Base-by-base conservation (phyloP, 2,113 vertebrate genomes). In the Saccopteryx bilineata region DNA sequence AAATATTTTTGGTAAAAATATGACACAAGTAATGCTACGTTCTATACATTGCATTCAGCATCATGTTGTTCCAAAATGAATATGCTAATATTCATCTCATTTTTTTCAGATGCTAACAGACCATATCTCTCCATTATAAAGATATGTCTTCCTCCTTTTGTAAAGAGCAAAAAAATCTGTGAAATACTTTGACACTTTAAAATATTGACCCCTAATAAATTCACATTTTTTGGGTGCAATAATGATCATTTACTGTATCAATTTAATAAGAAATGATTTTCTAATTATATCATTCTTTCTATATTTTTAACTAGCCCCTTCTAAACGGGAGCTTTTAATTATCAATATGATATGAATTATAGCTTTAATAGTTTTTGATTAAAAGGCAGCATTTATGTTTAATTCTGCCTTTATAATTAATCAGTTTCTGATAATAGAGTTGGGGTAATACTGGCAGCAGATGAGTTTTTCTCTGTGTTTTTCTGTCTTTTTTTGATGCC, bases 371-470 rank as follows among this genome's bases (percentile, higher is more conserved):
- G 2, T 69, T 68, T 46, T 93, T 91, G 4, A 65, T 39, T 84
- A 78, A 82, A 86, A 9, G 21, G 0, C 31, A 90, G 18, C 6
- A 56, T 65, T 56, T 89, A 61, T 85, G 28, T 13, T 86, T 90
- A 87, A 83, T 93, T 87, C 39, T 15, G 7, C 17, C 50, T 87
- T n/a, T 96, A 80, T 74, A 91, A 52, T 69, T 68, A 66, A 79
- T 61, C 15, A 71, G 7, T 83, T 82, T 75, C 31, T 76, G 28
- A 75, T 7, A 82, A 56, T 4, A 81, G 14, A 76, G 15, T 78
- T 65, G 17, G 12, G 5, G 12, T 56, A 66, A 39, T 48, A 93
- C 56, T 83, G 7, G 14, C 31, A 3, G 9, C 8, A 90, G 72
- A 60, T 33, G 17, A 91, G 2, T 11, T 75, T 52, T 76, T 60